phyloP scores from a whole-genome alignment of 2,888 invertebrate species.

The Magallana nippona region DNA sequence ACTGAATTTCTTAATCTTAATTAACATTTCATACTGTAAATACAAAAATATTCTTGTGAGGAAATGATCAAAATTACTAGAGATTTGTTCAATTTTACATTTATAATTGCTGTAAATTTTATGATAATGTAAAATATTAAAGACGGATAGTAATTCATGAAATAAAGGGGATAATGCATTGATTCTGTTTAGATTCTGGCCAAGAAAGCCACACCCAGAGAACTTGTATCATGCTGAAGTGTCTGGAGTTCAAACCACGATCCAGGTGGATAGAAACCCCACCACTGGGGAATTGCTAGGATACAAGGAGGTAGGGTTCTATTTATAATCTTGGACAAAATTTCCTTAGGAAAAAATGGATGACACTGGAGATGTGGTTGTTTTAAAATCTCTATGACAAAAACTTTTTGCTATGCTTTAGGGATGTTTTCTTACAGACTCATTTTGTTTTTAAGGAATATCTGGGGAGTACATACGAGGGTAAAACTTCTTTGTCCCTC shows the following conservation, averaged over 20 bases:
- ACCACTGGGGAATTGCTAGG: conserved; percentile 88
- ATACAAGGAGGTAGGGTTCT: conserved; percentile 81
- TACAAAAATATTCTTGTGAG: too few relatives aligned
- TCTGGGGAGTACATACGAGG: conserved; percentile 59
- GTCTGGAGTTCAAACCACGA: conserved; percentile 74
- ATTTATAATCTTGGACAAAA: not conserved
- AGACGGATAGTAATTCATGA: too few relatives aligned
- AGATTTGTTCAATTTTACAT: not conserved
- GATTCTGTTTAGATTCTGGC: conserved; percentile 61
- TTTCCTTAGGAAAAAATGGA: too few relatives aligned
- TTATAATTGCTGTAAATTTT: conserved; percentile 6
- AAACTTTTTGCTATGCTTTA: not conserved
- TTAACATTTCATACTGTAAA: too few relatives aligned
- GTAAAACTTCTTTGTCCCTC: conserved; percentile 89
- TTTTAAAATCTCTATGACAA: too few relatives aligned
- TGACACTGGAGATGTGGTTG: too few relatives aligned
- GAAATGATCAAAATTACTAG: not conserved
- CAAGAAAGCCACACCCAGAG: conserved; percentile 63
- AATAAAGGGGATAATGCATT: too few relatives aligned
- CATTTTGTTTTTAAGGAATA: conserved; percentile 70
- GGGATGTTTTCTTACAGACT: not conserved
- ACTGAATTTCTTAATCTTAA: too few relatives aligned
- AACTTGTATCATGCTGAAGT: conserved; percentile 67
- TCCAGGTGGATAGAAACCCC: conserved; percentile 86
- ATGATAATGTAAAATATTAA: too few relatives aligned